A percentile compares a stretch with the other conserved stretches of the same genome.
phyloP scores from a whole-genome alignment of 2,888 invertebrate species.

The Meiosimyza decipiens region DNA sequence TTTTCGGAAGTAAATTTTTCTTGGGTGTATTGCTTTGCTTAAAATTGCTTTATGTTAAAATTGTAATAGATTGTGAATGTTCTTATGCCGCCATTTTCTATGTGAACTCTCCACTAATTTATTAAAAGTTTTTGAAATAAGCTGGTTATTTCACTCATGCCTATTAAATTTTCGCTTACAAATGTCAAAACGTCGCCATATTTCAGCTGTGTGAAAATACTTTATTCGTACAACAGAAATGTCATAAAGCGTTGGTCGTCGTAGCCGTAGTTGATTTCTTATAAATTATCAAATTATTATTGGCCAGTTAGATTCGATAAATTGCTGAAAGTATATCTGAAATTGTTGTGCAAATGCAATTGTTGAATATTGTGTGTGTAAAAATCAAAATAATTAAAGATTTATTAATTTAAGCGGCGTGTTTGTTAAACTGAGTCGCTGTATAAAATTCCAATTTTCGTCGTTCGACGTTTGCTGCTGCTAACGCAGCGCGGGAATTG shows the following conservation, averaged over 20 bases:
- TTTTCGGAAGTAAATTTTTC: conserved; percentile 18
- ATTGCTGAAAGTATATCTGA: not conserved
- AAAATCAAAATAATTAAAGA: too few relatives aligned
- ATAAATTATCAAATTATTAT: conserved; percentile 34
- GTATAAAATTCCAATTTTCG: conserved; percentile 34
- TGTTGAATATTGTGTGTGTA: not conserved
- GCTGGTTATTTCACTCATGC: conserved; percentile 36
- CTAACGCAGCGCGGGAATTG: conserved; percentile 53
- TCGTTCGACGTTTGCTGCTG: conserved; percentile 36
- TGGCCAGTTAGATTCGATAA: not conserved
- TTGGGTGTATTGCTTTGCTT: conserved; percentile 13
- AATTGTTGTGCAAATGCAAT: not conserved
- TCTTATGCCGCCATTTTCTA: conserved; percentile 26
- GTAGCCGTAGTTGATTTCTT: conserved; percentile 37
- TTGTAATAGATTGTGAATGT: not conserved
- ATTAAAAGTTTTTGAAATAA: conserved; percentile 1
- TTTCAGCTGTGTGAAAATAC: not conserved
- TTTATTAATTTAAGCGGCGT: too few relatives aligned
- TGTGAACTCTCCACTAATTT: conserved; percentile 12
- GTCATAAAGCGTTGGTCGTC: conserved; percentile 49
- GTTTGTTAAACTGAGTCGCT: conserved; percentile 39
- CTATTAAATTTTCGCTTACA: not conserved
- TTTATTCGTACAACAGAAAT: conserved; percentile 41
- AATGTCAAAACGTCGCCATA: conserved; percentile 43
- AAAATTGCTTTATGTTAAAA: not conserved